Base-by-base conservation (phyloP, 2,113 vertebrate species). In the Hassar affinis region DNA sequence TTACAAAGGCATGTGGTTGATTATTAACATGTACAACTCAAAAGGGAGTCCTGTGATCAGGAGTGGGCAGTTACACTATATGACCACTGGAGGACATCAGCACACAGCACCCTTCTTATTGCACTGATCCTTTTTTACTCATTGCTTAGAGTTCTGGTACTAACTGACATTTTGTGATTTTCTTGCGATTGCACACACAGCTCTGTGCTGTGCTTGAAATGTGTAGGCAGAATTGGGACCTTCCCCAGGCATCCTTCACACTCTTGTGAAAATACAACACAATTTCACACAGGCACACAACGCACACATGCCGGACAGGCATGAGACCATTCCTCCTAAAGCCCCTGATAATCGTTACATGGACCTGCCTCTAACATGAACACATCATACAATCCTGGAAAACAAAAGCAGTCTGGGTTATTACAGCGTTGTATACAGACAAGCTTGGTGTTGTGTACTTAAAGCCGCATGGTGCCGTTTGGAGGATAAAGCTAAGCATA, bases 21-120 rank as follows among this genome's bases (percentile, higher is more conserved):
- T 35, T 6, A 57, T 22, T 81, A 45, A 61, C 52, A 57, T 57
- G 11, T 49, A 61, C 62, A 33, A n/a, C 49, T 75, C 56, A 45
- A 47, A 57, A 47, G 25, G 14, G 6, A n/a, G 42, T 30, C n/a
- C 27, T 25, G 27, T 51, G 18, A 74, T 22, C 33, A 45, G 59
- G 17, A 47, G 42, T 61, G 54, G 69, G 86, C 35, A 79, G 69
- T 81, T 88, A 11, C 74, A 42, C 33, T 66, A 17, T n/a, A 74
- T 27, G 45, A 18, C 88, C 91, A 90, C 85, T 75, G 77, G 88
- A 57, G 86, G 88, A 89, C 88, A 91, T 85, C 82, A 87, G 57
- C 74, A 75, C 79, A 51, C 81, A 51, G 86, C 62, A 72, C 38
- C 30, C 47, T 85, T 35, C 25, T 54, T 71, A 69, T 10, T 64